phyloP scores from a whole-genome alignment of 2,797 vertebrate genomes.

The Pangasius macronema region DNA sequence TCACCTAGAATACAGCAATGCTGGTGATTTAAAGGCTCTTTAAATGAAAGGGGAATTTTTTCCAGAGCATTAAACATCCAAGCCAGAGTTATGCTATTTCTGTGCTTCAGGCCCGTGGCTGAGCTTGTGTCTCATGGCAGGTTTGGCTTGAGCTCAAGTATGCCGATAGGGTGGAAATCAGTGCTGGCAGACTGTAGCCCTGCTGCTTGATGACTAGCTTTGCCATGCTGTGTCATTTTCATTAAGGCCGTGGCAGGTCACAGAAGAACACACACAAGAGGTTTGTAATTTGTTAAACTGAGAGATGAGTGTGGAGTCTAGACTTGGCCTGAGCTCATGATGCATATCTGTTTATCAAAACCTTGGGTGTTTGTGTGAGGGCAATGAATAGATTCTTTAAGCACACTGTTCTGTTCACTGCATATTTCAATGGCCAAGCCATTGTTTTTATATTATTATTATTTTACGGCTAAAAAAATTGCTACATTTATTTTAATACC shows the following conservation, averaged over 20 bases:
- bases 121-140: slow-evolving; percentile 54
- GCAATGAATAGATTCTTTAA: neutral
- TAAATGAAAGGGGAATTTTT: slow-evolving; percentile 55
- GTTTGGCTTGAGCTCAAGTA: slow-evolving; percentile 62
- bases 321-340: neutral
- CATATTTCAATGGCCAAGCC: neutral
- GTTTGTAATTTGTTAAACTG: slow-evolving; percentile 42
- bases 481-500: neutral
- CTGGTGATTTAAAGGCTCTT: slow-evolving; percentile 50
- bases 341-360: neutral
- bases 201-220: slow-evolving; percentile 43
- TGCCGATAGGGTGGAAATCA: slow-evolving; percentile 56
- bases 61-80: slow-evolving; percentile 49
- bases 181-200: slow-evolving; percentile 43
- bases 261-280: slow-evolving; percentile 39
- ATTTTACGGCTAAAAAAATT: neutral
- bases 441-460: neutral
- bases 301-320: slow-evolving; percentile 25
- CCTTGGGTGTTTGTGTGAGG: neutral
- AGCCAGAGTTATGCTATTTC: slow-evolving; percentile 55
- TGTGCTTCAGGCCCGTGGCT: slow-evolving; percentile 49
- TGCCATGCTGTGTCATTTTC: slow-evolving; percentile 53
- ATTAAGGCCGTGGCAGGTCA: slow-evolving; percentile 45
- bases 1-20: slow-evolving; percentile 54
- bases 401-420: neutral